Evolutionary conservation across 2,797 vertebrate genomes (phyloP), one percentile per base, ranked within the genome.

Genomic region (Enteromius treurensis): DNA sequence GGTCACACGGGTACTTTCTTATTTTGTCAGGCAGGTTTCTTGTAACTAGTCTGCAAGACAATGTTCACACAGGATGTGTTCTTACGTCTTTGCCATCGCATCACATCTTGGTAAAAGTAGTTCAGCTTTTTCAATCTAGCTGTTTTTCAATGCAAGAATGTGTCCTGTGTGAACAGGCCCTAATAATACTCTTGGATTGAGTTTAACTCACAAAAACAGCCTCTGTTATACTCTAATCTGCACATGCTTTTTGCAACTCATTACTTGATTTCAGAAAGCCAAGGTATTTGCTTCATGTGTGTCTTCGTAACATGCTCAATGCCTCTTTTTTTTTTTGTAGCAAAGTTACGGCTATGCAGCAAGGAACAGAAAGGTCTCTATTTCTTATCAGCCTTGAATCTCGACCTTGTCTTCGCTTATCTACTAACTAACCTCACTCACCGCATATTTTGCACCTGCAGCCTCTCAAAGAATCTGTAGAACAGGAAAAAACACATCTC

Each of bases 291-390:
- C 79, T 86, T 73, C 64, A 58, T 82, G 6, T 82, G 11, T 78
- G 34, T 55, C 23, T 73, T 68, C 87, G 64, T 89, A 87, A 92
- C 80, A 7, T 73, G 76, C 79, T 83, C 77, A 87, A 83, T 91
- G 89, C 85, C 89, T 90, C 91, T 89, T 73, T 88, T 73, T 89
- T 88, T 90, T 89, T n/a, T n/a, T n/a, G 73, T 92, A 94, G 93
- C 84, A 90, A 90, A 90, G 89, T 92, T 86, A 91, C 88, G 0
- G 74, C 89, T 81, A 84, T 92, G 84, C 91, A 90, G 67, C 90
- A 89, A 90, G 88, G 88, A 92, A 86, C 64, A 80, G 85, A 92
- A 92, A 94, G 90, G 92, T 93, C 78, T 89, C 68, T 42, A 77
- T 76, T 62, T 90, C 80, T 85, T 86, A 77, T 26, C 79, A 79